Conservation (phyloP, 2,888 invertebrate genomes). For the Sphaerophoria taeniata region DNA sequence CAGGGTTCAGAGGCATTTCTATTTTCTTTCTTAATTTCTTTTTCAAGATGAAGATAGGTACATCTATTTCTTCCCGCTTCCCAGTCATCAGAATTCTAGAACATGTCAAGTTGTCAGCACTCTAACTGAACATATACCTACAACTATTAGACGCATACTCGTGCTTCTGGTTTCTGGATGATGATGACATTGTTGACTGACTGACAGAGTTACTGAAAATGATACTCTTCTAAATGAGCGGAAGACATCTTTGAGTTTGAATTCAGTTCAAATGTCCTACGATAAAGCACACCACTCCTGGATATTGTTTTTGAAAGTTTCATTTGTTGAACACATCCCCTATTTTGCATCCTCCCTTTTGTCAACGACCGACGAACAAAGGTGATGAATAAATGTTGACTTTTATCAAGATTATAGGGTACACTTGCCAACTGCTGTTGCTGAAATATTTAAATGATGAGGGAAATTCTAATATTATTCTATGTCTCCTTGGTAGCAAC, state of each 20-base stretch:
- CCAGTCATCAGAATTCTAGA: conserved; percentile 24
- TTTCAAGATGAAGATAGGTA: neutral
- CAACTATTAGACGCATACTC: neutral
- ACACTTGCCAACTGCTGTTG: too few relatives aligned
- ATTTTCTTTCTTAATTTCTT: conserved; percentile 10
- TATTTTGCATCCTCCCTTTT: neutral
- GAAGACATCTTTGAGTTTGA: conserved; percentile 15
- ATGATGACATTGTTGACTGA: conserved; percentile 51
- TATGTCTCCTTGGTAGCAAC: too few relatives aligned
- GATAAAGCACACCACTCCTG: conserved; percentile 25
- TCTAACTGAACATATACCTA: conserved; percentile 35
- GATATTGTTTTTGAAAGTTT: conserved; percentile 48
- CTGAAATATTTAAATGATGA: too few relatives aligned
- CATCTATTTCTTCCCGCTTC: conserved; percentile 14
- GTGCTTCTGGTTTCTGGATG: conserved; percentile 11
- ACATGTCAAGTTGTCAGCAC: conserved; percentile 67
- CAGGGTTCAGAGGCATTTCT: conserved; percentile 45
- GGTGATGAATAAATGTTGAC: neutral
- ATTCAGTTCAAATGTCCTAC: conserved; percentile 42
- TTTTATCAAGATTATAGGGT: conserved; percentile 15
- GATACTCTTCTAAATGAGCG: conserved; percentile 42
- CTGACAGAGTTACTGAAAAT: conserved; percentile 66
- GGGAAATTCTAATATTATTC: too few relatives aligned
- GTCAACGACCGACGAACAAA: neutral
- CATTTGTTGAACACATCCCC: neutral